Base-by-base conservation (phyloP, 2,113 vertebrate species). In the Daubentonia madagascariensis region DNA sequence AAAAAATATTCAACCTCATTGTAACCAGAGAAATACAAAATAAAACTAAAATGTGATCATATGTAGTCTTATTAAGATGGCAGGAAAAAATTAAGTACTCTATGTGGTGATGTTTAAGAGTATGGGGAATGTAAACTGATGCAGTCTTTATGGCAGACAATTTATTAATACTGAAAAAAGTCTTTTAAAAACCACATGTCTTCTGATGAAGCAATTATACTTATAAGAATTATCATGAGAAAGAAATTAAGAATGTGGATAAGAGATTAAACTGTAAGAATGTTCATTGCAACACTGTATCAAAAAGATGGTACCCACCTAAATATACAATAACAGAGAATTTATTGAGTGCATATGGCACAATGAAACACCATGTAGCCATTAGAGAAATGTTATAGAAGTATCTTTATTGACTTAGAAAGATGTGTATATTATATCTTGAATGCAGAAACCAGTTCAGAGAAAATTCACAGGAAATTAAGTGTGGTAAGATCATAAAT, bases 191-290 rank as follows among this genome's bases (percentile, higher is more conserved):
- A 50, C 9, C 50, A 76, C 37, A 43, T 84, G 22, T 11, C 45
- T 63, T 30, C 61, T 63, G 61, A 63, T 63, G 61, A 63, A 63
- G 28, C 28, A 63, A 63, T 30, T 30, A 63, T 4, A 83, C 80
- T 81, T 76, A 85, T 3, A 76, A 59, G 32, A 94, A 88, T 94
- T 88, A 63, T 85, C 25, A 4, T n/a, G 30, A 97, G 76, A 90
- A 94, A 88, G 25, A 32, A 1, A 79, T 54, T 94, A 70, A 84
- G 61, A 73, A 87, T 63, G 37, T 40, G n/a, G 40, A 40, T 57
- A 63, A 79, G 23, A 89, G 68, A 75, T 52, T 92, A 83, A 86
- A 83, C 80, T 90, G 35, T 40, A 40, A 79, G 28, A 89, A 11
- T 78, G 83, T 37, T 97, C 65, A 72, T 40, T 52, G 48, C 1